Percentiles rank a stretch among this genome's conserved stretches.
Evolutionary conservation across 2,797 vertebrate species (phyloP).

Genomic region (Sebastes goodei): DNA sequence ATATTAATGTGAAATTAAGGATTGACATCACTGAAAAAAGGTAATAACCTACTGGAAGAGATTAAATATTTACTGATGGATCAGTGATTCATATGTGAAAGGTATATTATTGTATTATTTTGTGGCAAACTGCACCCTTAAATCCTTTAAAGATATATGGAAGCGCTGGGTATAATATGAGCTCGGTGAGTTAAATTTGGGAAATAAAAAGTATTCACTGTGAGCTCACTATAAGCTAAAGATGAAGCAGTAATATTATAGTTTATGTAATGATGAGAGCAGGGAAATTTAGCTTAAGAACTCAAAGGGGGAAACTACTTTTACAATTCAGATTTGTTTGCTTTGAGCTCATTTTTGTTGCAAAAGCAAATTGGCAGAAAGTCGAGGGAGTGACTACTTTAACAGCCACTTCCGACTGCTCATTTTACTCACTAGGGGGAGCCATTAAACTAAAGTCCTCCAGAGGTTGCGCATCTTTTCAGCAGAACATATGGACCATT

Average conservation of each 20-base stretch:
- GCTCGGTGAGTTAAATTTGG: background rate
- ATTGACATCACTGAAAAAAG: background rate
- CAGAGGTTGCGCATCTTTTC: constrained; percentile 61
- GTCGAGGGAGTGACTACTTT: constrained; percentile 1
- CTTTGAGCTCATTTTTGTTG: background rate
- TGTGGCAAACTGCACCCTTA: background rate
- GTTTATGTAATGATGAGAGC: background rate
- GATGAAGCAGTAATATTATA: background rate
- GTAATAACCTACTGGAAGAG: background rate
- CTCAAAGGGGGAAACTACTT: background rate
- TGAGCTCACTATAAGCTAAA: background rate
- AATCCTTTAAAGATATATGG: background rate
- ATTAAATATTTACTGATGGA: background rate
- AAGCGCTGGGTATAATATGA: background rate
- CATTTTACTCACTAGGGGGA: constrained; percentile 65
- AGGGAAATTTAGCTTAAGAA: background rate
- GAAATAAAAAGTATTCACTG: background rate
- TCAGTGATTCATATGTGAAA: background rate
- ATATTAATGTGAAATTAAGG: background rate
- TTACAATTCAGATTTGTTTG: background rate
- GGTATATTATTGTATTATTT: background rate
- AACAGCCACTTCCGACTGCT: constrained; percentile 4
- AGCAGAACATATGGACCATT: constrained; percentile 65
- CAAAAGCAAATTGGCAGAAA: background rate
- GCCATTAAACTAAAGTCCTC: constrained; percentile 61